phyloP scores from a whole-genome alignment of 2,888 invertebrate genomes.

The Trachelus stipa region DNA sequence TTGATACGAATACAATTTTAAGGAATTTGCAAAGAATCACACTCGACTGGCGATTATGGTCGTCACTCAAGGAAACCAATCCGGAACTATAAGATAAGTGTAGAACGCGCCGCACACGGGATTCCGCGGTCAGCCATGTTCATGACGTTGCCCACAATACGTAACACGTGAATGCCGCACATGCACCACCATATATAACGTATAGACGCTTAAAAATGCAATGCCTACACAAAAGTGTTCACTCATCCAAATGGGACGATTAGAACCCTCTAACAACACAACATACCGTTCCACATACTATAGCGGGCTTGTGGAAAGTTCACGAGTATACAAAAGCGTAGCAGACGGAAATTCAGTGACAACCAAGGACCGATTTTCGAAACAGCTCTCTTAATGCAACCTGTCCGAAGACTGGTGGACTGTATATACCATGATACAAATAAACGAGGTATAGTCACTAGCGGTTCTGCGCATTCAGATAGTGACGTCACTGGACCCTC shows the following conservation, averaged over 20 bases:
- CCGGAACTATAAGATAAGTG: background rate
- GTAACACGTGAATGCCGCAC: background rate
- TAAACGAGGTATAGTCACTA: no score
- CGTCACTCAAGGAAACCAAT: background rate
- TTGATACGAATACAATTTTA: background rate
- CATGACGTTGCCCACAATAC: background rate
- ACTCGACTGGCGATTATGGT: background rate
- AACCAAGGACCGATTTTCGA: background rate
- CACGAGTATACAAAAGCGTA: background rate
- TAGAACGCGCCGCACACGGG: background rate
- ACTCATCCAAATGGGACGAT: background rate
- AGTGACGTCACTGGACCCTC: no score
- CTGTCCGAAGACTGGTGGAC: background rate
- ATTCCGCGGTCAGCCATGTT: background rate
- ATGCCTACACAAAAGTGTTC: background rate
- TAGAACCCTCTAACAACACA: background rate
- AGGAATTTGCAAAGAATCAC: background rate
- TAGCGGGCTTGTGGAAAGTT: background rate
- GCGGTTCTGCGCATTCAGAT: no score
- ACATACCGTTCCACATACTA: background rate
- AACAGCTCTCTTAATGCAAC: background rate
- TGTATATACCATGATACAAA: no score
- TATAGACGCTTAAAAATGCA: background rate
- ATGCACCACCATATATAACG: background rate
- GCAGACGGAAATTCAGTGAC: background rate